Evolutionary conservation across 2,888 invertebrate species (phyloP).

Genomic region (Pachliopta kotzebuea): DNA sequence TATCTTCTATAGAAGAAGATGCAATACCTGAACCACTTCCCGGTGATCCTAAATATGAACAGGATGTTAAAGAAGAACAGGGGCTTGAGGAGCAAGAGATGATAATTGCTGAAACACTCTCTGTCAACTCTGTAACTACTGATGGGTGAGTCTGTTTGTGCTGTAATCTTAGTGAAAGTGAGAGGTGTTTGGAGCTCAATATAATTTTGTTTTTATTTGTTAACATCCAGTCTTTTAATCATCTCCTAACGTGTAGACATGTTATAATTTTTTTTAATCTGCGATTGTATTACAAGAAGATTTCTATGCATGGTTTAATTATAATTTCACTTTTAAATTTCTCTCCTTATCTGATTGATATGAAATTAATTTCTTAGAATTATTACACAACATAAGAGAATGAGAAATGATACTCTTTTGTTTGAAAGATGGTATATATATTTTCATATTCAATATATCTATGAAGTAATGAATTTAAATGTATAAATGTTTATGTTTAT

Average conservation of each 20-base stretch:
- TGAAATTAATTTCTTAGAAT: neutral
- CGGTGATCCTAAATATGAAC: constrained; percentile 32
- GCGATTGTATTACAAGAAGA: neutral
- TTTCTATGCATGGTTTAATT: constrained; percentile 7
- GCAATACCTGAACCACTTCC: constrained; percentile 35
- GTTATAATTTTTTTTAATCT: constrained; percentile 9
- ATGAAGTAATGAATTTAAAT: too few species aligned
- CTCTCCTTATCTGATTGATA: constrained; percentile 12
- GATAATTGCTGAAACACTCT: constrained; percentile 74
- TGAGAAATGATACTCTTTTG: neutral
- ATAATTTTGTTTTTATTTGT: constrained; percentile 7
- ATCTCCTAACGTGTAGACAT: constrained; percentile 15
- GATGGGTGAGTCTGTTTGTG: constrained; percentile 70
- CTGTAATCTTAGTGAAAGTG: constrained; percentile 33
- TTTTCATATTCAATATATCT: too few species aligned
- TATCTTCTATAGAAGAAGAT: constrained; percentile 40
- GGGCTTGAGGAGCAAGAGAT: constrained; percentile 57
- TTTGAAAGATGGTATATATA: too few species aligned
- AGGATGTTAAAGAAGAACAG: constrained; percentile 36
- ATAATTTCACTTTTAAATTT: constrained; percentile 14
- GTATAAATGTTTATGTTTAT: too few species aligned
- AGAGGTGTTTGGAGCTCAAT: constrained; percentile 20
- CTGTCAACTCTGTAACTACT: constrained; percentile 78
- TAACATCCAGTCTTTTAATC: constrained; percentile 14
- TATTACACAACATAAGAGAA: neutral